Evolutionary conservation across 2,113 vertebrate genomes (phyloP).

Genomic region (Carassius carassius): DNA sequence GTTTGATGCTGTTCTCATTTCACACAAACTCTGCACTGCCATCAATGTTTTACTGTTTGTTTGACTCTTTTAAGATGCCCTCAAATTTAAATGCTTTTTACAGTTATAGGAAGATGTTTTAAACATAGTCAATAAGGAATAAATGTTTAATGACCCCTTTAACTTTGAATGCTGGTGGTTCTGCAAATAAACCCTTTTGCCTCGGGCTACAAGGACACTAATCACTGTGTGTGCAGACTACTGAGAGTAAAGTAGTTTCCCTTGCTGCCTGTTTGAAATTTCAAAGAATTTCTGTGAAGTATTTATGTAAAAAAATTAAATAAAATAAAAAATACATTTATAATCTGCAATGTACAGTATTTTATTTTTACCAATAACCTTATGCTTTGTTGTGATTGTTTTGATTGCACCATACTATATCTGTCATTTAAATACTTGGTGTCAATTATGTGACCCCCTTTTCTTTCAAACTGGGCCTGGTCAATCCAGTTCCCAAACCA

Average conservation of each 20-base stretch:
- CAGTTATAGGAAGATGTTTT: conserved; percentile 74
- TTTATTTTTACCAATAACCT: background rate
- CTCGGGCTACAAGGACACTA: conserved; percentile 65
- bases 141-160: conserved; percentile 75
- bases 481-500: conserved; percentile 62
- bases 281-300: background rate
- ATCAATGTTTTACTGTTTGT: conserved; percentile 69
- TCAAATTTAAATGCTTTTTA: conserved; percentile 75
- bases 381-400: background rate
- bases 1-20: conserved; percentile 7
- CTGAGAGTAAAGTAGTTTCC: conserved; percentile 54
- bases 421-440: conserved; percentile 52
- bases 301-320: too few relatives aligned
- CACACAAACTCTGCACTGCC: conserved; percentile 48
- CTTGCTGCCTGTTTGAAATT: conserved; percentile 11
- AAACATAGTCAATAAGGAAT: conserved; percentile 77
- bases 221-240: conserved; percentile 65
- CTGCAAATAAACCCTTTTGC: conserved; percentile 66
- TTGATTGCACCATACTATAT: background rate
- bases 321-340: too few relatives aligned
- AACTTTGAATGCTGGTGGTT: conserved; percentile 71
- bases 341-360: background rate
- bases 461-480: conserved; percentile 59
- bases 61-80: conserved; percentile 71
- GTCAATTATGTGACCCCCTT: conserved; percentile 58